Evolutionary conservation across 2,113 vertebrate genomes (phyloP).

Genomic region (Noturus placidus): DNA sequence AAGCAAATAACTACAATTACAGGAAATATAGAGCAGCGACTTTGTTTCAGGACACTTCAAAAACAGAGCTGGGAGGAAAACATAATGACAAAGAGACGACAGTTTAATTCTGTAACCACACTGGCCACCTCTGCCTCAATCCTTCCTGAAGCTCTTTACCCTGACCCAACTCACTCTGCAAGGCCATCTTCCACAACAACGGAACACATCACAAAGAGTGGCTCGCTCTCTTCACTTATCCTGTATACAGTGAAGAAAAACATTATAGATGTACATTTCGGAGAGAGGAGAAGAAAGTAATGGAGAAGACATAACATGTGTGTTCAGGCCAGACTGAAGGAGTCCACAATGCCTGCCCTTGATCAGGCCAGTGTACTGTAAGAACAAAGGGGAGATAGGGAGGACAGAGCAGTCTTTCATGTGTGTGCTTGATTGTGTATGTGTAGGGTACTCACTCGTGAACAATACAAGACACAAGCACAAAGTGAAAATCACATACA

Average conservation of each 20-base stretch:
- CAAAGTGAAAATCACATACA: slow-evolving; percentile 23
- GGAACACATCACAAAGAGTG: slow-evolving; percentile 30
- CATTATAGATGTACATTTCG: slow-evolving; percentile 44
- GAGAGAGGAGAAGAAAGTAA: slow-evolving; percentile 43
- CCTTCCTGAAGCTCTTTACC: slow-evolving; percentile 26
- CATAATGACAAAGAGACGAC: slow-evolving; percentile 50
- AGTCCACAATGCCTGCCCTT: slow-evolving; percentile 52
- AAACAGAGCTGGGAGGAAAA: slow-evolving; percentile 25
- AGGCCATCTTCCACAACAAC: slow-evolving; percentile 13
- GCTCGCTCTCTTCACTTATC: slow-evolving; percentile 24
- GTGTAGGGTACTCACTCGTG: slow-evolving; percentile 30
- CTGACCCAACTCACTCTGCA: background rate
- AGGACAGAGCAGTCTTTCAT: slow-evolving; percentile 46
- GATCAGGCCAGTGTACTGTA: slow-evolving; percentile 44
- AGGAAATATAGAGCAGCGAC: slow-evolving; percentile 40
- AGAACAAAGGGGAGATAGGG: slow-evolving; percentile 52
- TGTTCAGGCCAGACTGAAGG: slow-evolving; percentile 31
- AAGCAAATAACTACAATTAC: slow-evolving; percentile 49
- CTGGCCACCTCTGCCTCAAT: slow-evolving; percentile 13
- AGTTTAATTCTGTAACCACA: slow-evolving; percentile 40
- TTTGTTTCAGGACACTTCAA: slow-evolving; percentile 39
- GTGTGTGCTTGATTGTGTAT: slow-evolving; percentile 42
- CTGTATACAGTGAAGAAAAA: slow-evolving; percentile 1
- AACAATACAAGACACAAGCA: slow-evolving; percentile 27
- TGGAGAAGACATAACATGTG: slow-evolving; percentile 27